Evolutionary conservation across 2,797 vertebrate species (phyloP), one percentile per base, ranked within the genome.

Genomic region (Argentina silus): DNA sequence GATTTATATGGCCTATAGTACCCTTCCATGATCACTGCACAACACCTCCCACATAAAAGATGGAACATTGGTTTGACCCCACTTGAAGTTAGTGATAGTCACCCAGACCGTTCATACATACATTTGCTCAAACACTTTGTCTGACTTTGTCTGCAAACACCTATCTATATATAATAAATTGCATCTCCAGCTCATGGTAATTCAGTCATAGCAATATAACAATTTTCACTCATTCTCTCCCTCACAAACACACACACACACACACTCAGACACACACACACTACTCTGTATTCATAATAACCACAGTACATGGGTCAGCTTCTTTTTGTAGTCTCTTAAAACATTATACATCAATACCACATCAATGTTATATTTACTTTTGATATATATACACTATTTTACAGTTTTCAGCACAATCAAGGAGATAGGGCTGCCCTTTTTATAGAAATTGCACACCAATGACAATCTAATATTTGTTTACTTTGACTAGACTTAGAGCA

Each of bases 381-480:
- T 21, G 64, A 67, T 67, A 66, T 48, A 67, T 67, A 21, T 67
- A 67, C 64, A 67, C 19, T 50, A 67, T 67, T 21, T 50, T 48
- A 67, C 64, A 51, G 45, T 36, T 67, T 67, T 27, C 64, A 67
- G 47, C 64, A 67, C 17, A 48, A 50, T 47, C 64, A 67, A 67
- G n/a, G 50, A 67, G 50, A 67, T 67, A 51, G n/a, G 64, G 21
- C 64, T 23, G 17, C n/a, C 21, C 64, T n/a, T 51, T 47, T 65
- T 4, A 27, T 12, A 60, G 11, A 42, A 7, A 14, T 67, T 10
- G 0, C 44, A 50, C 11, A 19, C 63, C 12, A 21, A 43, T 63
- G 3, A 63, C 5, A 19, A 15, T 21, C 19, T 12, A 4, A 23
- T 60, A 11, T 27, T 8, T n/a, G n/a, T n/a, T n/a, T n/a, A n/a